Conservation (phyloP, 2,113 vertebrate genomes). For the Eurypyga helias region DNA sequence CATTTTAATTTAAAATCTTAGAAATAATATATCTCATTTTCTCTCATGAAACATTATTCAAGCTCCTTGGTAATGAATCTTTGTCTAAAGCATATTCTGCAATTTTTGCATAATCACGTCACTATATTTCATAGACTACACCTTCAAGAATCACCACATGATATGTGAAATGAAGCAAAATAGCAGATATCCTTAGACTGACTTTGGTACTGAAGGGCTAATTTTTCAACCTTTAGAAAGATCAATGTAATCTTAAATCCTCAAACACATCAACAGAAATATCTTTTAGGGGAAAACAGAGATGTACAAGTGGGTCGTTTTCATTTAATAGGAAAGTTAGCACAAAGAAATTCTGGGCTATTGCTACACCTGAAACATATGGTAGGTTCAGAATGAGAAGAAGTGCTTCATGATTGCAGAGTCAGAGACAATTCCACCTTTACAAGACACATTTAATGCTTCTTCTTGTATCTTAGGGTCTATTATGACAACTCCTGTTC, state of each 20-base stretch:
- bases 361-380: neutral
- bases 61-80: neutral
- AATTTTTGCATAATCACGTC: constrained; percentile 19
- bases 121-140: constrained; percentile 17
- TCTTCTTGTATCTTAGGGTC: neutral
- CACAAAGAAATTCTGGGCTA: neutral
- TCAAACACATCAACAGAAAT: neutral
- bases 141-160: constrained; percentile 17
- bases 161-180: constrained; percentile 43
- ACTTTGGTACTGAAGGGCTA: neutral
- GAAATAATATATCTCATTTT: neutral
- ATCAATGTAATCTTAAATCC: neutral
- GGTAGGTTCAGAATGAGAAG: neutral
- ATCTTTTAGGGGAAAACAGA: neutral
- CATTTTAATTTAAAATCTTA: neutral
- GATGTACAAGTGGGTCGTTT: neutral
- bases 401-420: neutral
- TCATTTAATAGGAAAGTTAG: neutral
- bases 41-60: neutral
- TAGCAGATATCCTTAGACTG: neutral
- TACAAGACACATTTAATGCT: neutral
- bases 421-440: neutral
- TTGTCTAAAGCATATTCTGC: neutral
- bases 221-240: constrained; percentile 25
- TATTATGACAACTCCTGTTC: neutral